A percentile compares a stretch with the other conserved stretches of the same genome.
These are phyloP conservation scores for Vidua chalybeata DNA, from an alignment of 2,113 vertebrate species.

Conservation along the genomic window DNA sequence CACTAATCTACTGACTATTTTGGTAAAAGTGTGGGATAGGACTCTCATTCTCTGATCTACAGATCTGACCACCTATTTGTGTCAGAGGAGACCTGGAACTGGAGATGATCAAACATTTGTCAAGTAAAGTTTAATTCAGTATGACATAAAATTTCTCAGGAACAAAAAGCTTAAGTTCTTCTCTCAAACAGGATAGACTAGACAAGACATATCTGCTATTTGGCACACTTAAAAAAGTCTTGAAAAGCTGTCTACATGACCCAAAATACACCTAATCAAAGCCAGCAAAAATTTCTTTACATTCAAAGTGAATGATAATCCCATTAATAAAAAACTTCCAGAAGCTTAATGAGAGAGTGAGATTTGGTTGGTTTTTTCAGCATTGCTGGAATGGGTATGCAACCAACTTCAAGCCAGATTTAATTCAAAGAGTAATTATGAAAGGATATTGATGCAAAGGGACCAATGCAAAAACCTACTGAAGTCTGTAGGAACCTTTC, in stretches of 20 bases:
- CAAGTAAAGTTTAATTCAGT: not conserved
- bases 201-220: not conserved
- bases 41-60: not conserved
- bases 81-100: not conserved
- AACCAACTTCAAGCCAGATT: conserved; percentile 11
- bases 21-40: not conserved
- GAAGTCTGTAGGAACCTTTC: not conserved
- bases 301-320: not conserved
- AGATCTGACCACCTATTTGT: not conserved
- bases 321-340: not conserved
- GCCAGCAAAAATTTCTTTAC: not conserved
- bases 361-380: not conserved
- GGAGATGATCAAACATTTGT: not conserved
- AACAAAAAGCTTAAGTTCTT: not conserved
- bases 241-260: not conserved
- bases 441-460: not conserved
- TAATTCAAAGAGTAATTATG: conserved; percentile 36
- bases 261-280: not conserved
- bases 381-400: not conserved
- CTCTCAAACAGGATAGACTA: not conserved
- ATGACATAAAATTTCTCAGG: not conserved
- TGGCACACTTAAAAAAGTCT: not conserved
- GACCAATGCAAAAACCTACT: not conserved
- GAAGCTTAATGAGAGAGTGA: not conserved
- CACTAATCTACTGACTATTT: not conserved